Evolutionary conservation across 2,888 invertebrate species (phyloP).

Genomic region (Galerucella pusilla): DNA sequence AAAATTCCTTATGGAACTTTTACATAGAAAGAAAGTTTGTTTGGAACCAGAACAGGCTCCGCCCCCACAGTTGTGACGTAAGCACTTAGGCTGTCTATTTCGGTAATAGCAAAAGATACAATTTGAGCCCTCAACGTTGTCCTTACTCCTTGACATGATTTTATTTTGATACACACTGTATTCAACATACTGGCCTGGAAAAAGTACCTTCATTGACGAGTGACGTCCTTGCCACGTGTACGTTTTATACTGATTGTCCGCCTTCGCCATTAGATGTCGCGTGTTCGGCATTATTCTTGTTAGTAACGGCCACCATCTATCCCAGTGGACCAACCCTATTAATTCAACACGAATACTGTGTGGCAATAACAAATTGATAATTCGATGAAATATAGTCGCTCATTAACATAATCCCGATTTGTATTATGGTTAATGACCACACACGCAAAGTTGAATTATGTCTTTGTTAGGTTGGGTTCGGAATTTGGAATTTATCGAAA

Average conservation of each 20-base stretch:
- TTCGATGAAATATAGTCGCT: slow-evolving; percentile 45
- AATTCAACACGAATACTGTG: slow-evolving; percentile 43
- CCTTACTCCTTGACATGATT: too few relatives aligned
- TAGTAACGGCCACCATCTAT: slow-evolving; percentile 43
- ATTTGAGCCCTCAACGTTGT: too few relatives aligned
- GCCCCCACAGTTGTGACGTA: too few relatives aligned
- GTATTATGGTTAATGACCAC: slow-evolving; percentile 45
- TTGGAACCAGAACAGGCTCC: too few relatives aligned
- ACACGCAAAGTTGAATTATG: slow-evolving; percentile 42
- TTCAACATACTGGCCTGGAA: neutral
- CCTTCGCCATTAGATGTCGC: slow-evolving; percentile 46
- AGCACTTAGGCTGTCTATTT: too few relatives aligned
- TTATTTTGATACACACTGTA: neutral
- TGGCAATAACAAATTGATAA: slow-evolving; percentile 47
- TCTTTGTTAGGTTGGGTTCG: slow-evolving; percentile 20
- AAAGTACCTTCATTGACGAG: slow-evolving; percentile 5
- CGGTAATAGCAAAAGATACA: too few relatives aligned
- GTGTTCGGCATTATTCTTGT: slow-evolving; percentile 43
- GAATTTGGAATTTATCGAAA: slow-evolving; percentile 28
- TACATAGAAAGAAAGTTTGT: too few relatives aligned
- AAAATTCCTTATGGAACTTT: too few relatives aligned
- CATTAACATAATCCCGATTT: slow-evolving; percentile 47
- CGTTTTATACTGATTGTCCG: slow-evolving; percentile 43
- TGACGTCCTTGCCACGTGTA: slow-evolving; percentile 39
- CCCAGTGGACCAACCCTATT: slow-evolving; percentile 43